Evolutionary conservation across 2,888 invertebrate genomes (phyloP).

Genomic region (Bembecia ichneumoniformis): DNA sequence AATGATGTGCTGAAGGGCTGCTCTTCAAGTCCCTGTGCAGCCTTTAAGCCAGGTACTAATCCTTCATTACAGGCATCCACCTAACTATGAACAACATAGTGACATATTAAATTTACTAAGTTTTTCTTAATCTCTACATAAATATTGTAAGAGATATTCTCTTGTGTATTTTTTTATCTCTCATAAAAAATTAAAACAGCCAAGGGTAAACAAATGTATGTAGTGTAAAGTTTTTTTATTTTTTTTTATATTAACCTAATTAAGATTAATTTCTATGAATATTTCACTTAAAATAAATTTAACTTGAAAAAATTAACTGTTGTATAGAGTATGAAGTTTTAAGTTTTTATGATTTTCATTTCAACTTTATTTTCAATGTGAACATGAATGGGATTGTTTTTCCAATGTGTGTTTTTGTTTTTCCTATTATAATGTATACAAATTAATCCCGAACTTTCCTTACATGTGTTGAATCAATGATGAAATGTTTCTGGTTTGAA

Average conservation of each 20-base stretch:
- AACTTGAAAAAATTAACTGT: slow-evolving; percentile 1
- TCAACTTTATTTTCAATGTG: slow-evolving; percentile 2
- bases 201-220: slow-evolving; percentile 5
- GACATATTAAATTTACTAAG: slow-evolving; percentile 54
- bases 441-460: too few relatives aligned
- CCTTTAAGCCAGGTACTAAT: slow-evolving; percentile 61
- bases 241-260: too few relatives aligned
- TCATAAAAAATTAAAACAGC: too few relatives aligned
- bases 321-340: slow-evolving; percentile 14
- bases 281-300: too few relatives aligned
- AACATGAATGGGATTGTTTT: background rate
- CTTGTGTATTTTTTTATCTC: slow-evolving; percentile 10
- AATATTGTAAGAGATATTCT: slow-evolving; percentile 19
- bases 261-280: too few relatives aligned
- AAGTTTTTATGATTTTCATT: slow-evolving; percentile 10
- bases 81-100: slow-evolving; percentile 63
- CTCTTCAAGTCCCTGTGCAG: slow-evolving; percentile 33
- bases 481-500: slow-evolving; percentile 48
- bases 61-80: slow-evolving; percentile 48
- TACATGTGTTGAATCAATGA: too few relatives aligned
- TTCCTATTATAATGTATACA: too few relatives aligned
- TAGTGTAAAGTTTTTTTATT: slow-evolving; percentile 3
- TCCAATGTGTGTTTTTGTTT: too few relatives aligned
- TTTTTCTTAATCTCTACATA: slow-evolving; percentile 27
- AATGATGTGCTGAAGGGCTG: slow-evolving; percentile 45